Base-by-base conservation (phyloP, 2,888 invertebrate genomes). In the Callimorpha dominula region DNA sequence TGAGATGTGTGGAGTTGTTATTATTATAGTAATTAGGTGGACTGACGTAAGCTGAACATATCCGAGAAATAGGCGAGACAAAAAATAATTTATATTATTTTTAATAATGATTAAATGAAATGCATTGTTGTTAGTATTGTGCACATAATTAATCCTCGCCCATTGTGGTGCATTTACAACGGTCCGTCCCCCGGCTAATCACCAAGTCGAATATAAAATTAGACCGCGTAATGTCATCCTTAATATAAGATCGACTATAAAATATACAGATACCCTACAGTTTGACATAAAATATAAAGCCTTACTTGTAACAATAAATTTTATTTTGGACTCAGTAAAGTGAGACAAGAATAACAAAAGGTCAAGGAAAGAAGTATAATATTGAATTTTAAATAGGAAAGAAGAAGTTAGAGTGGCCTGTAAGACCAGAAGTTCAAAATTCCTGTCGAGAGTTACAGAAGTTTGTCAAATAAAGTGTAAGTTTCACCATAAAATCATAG, bases 31-130 rank as follows among this genome's bases (percentile, higher is more conserved):
- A 31, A 12, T 60, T 20, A 17, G 15, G 14, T 50, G 43, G 43
- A 9, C 43, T 46, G n/a, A 60, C 65, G 15, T 66, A 84, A 84
- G 74, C 82, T 78, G 76, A 83, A 82, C 77, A 84, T 80, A 74
- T 78, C 73, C 70, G 70, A 4, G 72, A 4, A 42, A 43, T 9
- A 83, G 74, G 78, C 82, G 77, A 78, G 77, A 73, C 72, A 42
- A 75, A 71, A 79, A 72, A 62, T 68, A 73, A 79, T 72, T 83
- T 71, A 71, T 64, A 74, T 74, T 71, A 65, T 70, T 68, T 68
- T 78, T 66, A 75, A 57, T 75, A 60, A 81, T 67, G 60, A 70
- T 71, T 73, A 77, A 76, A 79, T 78, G 75, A 82, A 79, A 83
- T 75, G 72, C 54, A 62, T 54, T 49, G 6, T 67, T 68, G 54